Percentiles rank a stretch among this genome's conserved stretches.
Evolutionary conservation across 2,888 invertebrate species (phyloP).

Genomic region (Caenorhabditis japonica): DNA sequence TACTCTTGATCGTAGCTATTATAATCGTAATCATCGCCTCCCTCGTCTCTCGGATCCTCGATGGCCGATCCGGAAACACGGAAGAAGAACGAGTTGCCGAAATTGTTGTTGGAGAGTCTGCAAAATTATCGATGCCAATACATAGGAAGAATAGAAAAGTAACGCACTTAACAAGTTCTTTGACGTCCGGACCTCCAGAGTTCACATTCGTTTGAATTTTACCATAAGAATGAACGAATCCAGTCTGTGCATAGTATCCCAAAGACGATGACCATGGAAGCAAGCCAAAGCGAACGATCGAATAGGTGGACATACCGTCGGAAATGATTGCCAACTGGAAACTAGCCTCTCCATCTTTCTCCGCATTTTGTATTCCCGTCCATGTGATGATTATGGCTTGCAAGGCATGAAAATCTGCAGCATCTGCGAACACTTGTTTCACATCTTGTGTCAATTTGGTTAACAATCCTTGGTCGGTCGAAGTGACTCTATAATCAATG

Average conservation of each 20-base stretch:
- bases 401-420: constrained; percentile 84
- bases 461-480: constrained; percentile 58
- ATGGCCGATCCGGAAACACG: constrained; percentile 80
- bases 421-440: constrained; percentile 84
- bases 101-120: constrained; percentile 89
- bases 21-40: constrained; percentile 68
- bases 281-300: constrained; percentile 89
- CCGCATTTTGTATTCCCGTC: constrained; percentile 81
- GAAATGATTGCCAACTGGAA: constrained; percentile 83
- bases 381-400: constrained; percentile 89
- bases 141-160: neutral
- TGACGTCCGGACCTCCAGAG: constrained; percentile 91
- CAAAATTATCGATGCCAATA: constrained; percentile 15
- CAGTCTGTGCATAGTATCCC: constrained; percentile 62
- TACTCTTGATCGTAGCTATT: constrained; percentile 68
- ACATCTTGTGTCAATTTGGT: constrained; percentile 79
- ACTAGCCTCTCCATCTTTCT: constrained; percentile 80
- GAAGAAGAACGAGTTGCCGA: constrained; percentile 86
- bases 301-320: constrained; percentile 87
- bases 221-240: constrained; percentile 82
- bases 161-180: constrained; percentile 84
- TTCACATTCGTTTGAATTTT: constrained; percentile 85
- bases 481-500: constrained; percentile 66
- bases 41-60: constrained; percentile 67
- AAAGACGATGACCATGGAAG: constrained; percentile 85